Conservation (phyloP, 2,113 vertebrate species). For the Pangasianodon gigas region DNA sequence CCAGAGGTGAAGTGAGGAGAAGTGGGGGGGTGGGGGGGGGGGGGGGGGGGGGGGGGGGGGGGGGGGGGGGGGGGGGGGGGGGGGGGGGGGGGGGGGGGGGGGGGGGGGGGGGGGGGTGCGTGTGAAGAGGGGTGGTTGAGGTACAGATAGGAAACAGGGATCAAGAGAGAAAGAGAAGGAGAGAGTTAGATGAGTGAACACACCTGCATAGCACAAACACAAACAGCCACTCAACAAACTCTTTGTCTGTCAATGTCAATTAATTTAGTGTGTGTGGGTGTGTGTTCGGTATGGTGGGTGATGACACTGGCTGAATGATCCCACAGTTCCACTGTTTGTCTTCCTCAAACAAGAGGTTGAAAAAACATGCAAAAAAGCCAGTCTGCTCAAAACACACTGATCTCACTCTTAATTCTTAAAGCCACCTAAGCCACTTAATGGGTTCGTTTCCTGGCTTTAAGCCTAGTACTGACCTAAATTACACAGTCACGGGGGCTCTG, state of each 20-base stretch:
- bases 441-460: conserved; percentile 11
- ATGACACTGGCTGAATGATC: conserved; percentile 48
- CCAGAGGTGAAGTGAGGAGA: conserved; percentile 27
- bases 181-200: conserved; percentile 43
- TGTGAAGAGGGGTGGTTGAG: background rate
- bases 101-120: background rate
- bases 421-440: conserved; percentile 4
- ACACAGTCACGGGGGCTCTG: background rate
- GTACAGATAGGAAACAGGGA: conserved; percentile 31
- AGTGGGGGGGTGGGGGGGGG: background rate
- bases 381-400: conserved; percentile 16
- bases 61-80: background rate
- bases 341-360: conserved; percentile 35
- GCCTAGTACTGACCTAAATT: background rate
- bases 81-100: background rate
- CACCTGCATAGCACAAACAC: conserved; percentile 50
- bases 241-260: conserved; percentile 53
- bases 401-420: conserved; percentile 34
- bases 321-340: conserved; percentile 40
- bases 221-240: conserved; percentile 45
- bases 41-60: background rate
- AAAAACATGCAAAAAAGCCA: conserved; percentile 37
- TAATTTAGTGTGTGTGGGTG: conserved; percentile 43
- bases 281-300: conserved; percentile 30
- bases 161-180: conserved; percentile 34